Evolutionary conservation across 2,888 invertebrate genomes (phyloP), one percentile per base, ranked within the genome.

Genomic region (Venustoraphidia nigricollis): DNA sequence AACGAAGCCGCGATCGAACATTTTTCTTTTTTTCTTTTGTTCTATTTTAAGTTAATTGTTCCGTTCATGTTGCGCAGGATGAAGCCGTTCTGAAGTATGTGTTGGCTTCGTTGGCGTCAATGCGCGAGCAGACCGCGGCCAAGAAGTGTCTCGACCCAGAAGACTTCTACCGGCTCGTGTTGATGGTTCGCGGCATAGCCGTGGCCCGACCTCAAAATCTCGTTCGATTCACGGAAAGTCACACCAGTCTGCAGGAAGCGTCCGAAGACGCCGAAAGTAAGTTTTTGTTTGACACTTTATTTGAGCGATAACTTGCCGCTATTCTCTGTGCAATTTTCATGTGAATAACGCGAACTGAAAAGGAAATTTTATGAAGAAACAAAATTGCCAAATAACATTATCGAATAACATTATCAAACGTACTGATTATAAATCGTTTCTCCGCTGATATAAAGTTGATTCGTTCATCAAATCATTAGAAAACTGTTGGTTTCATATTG

Each of bases 181-280:
- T 91, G 47, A 78, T 90, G 10, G 86, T 89, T 1, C 74, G 93
- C 41, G 83, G 87, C 38, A 86, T 95, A 43, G 91, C 93, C 9
- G 81, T 88, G 10, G 73, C 85, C 0, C 73, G 94, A 9, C 92
- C 95, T 0, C 75, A 80, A 45, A 87, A 92, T 62, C 74, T 95
- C 17, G 75, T 79, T 10, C 77, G 76, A 59, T 80, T 81, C 61
- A 77, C 82, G 2, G 76, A 77, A 58, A 72, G 72, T 46, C 72
- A 75, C 53, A 69, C 73, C 10, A 69, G 10, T 9, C 8, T 39
- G 34, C 38, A 39, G 10, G 39, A 46, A 6, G 11, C 10, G 27
- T 10, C 27, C 8, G 40, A 17, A n/a, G 46, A 48, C 27, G 10
- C 41, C 11, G 10, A 17, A 36, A 45, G 27, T 44, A 11, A n/a